Evolutionary conservation across 2,113 vertebrate species (phyloP), one percentile per base, ranked within the genome.

Genomic region (Scophthalmus maximus): DNA sequence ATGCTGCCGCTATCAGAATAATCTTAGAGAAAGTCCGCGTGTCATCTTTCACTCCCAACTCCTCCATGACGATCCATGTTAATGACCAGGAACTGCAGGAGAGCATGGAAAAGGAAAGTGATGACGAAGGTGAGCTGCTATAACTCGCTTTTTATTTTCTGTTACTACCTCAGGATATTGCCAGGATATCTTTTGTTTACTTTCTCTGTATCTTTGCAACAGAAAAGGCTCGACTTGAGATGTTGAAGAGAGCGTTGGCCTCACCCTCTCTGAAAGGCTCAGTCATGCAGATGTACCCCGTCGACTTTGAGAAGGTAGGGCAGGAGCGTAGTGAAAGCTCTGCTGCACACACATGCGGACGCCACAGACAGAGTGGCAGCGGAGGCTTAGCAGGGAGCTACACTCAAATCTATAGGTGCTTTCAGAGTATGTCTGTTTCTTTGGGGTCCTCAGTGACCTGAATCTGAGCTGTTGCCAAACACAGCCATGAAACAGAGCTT

Each of bases 301-400:
- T 94, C 59, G 68, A 92, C 63, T 98, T 97, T 57, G 94, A 95
- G 78, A 98, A 98, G 96, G 97, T 97, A 86, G 49, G 62, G 15
- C 14, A 44, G 14, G 34, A 50, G 57, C 20, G 61, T 60, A 34
- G 57, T n/a, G 64, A 61, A 38, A 60, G 52, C 63, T 81, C 60
- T 49, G 40, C 71, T 60, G 57, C 73, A 67, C 30, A 30, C 53
- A 34, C 53, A n/a, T 53, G 68, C 61, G 74, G 38, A 61, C 10
- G 40, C 76, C 72, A 62, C 85, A 91, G 88, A 93, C 90, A 85
- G 58, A 34, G 51, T 71, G 89, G 86, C 75, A 80, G 66, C 89
- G 47, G 34, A 46, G 64, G n/a, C 69, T 78, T 87, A 66, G 87
- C 82, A 72, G 90, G 86, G 85, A 82, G 79, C 84, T 66, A 34